Evolutionary conservation across 2,797 vertebrate genomes (phyloP).

Genomic region (Coccyzus lansbergi): DNA sequence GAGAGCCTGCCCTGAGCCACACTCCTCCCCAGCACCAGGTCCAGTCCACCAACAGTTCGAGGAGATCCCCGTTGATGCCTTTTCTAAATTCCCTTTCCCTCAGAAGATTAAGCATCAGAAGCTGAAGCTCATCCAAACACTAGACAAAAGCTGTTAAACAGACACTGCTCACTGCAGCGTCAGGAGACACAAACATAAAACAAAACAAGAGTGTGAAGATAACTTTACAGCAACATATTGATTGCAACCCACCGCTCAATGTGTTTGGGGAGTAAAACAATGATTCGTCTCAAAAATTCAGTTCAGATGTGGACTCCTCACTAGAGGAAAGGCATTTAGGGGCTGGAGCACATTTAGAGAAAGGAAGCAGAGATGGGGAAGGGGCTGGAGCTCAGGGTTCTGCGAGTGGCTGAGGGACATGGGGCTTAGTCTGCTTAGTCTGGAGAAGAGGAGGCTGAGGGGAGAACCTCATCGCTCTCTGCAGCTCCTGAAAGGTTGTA

Average conservation of each 20-base stretch:
- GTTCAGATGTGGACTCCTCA: too few relatives aligned
- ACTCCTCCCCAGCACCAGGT: neutral
- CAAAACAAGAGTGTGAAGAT: neutral
- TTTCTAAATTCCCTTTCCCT: neutral
- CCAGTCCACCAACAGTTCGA: neutral
- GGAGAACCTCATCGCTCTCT: too few relatives aligned
- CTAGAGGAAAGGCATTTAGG: too few relatives aligned
- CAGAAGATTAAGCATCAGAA: neutral
- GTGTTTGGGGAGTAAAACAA: neutral
- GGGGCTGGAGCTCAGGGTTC: too few relatives aligned
- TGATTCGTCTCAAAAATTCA: neutral
- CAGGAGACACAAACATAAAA: neutral
- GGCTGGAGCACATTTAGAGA: too few relatives aligned
- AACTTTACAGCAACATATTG: neutral
- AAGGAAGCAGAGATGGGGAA: too few relatives aligned
- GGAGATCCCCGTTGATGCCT: neutral
- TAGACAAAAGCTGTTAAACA: neutral
- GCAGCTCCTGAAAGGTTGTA: too few relatives aligned
- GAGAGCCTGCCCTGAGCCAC: rapidly evolving
- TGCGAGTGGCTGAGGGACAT: too few relatives aligned
- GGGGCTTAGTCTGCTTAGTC: too few relatives aligned
- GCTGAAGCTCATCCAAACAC: neutral
- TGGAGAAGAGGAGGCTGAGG: too few relatives aligned
- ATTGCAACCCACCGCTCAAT: neutral
- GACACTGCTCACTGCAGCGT: neutral